These are phyloP conservation scores for Nannoperca australis DNA, from an alignment of 2,797 vertebrate species.

Conservation along the genomic window DNA sequence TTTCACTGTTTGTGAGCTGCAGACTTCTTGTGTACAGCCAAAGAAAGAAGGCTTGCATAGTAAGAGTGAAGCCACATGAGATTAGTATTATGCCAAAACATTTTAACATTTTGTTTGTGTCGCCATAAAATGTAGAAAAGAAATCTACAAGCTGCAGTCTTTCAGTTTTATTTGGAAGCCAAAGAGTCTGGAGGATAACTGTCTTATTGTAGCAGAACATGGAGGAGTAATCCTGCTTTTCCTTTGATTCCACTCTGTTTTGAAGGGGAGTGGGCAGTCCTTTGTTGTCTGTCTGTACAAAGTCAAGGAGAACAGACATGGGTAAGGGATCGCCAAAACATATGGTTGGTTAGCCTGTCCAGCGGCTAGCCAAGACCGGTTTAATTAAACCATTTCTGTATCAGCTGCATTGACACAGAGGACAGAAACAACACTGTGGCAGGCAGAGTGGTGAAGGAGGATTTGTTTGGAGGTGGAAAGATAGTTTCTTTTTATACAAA, in stretches of 20 bases:
- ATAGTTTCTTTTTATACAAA: conserved; percentile 22
- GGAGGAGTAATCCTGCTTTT: conserved; percentile 28
- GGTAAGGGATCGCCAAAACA: not conserved
- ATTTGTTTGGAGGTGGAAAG: not conserved
- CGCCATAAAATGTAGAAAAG: conserved; percentile 6
- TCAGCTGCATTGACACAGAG: not conserved
- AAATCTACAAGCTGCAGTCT: conserved; percentile 13
- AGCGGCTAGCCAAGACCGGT: not conserved
- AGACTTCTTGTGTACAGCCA: conserved; percentile 1
- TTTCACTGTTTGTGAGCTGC: conserved; percentile 21
- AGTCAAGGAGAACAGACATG: conserved; percentile 23
- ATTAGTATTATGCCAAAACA: conserved; percentile 39
- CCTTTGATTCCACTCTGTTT: conserved; percentile 18
- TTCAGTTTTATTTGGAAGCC: conserved; percentile 15
- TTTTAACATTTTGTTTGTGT: conserved; percentile 28
- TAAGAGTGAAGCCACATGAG: conserved; percentile 25
- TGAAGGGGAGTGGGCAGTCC: conserved; percentile 10
- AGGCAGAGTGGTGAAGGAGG: not conserved
- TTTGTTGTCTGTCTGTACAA: conserved; percentile 25
- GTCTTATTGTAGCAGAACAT: conserved; percentile 25
- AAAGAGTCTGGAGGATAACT: conserved; percentile 31
- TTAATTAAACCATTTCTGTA: conserved; percentile 7
- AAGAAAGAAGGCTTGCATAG: conserved; percentile 11
- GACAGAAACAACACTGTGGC: conserved; percentile 7
- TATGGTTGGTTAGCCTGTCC: conserved; percentile 4